phyloP scores from a whole-genome alignment of 1,140 invertebrate genomes.

The Aradophagus sp. region DNA sequence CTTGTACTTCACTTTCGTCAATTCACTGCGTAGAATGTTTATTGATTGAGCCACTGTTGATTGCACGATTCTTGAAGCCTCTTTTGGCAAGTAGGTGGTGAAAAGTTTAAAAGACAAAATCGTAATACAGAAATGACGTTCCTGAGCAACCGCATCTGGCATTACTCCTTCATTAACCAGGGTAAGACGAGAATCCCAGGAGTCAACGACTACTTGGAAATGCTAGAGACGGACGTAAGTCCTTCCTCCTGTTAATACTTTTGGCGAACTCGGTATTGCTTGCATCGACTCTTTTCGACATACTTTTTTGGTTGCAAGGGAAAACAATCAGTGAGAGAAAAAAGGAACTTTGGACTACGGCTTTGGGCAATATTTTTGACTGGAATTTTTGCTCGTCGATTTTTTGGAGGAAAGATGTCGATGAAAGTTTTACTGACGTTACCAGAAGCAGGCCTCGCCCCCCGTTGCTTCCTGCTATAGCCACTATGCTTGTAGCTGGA shows the following conservation, averaged over 20 bases:
- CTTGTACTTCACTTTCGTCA: constrained; percentile 14
- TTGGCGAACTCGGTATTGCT: constrained; percentile 46
- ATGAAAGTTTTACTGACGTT: constrained; percentile 52
- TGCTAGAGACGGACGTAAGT: constrained; percentile 95
- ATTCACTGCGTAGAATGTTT: constrained; percentile 41
- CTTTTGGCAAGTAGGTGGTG: constrained; percentile 20
- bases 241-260: constrained; percentile 60
- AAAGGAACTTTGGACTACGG: no score
- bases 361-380: constrained; percentile 5
- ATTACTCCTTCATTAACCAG: constrained; percentile 92
- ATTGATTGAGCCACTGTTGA: constrained; percentile 40
- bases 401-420: constrained; percentile 39
- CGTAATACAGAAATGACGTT: constrained; percentile 84
- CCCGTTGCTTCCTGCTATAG: constrained; percentile 68
- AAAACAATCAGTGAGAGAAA: no score
- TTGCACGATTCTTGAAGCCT: constrained; percentile 40
- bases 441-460: constrained; percentile 59
- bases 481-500: constrained; percentile 62
- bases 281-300: constrained; percentile 38
- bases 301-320: no score
- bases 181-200: constrained; percentile 93
- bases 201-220: constrained; percentile 95
- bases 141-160: constrained; percentile 87
- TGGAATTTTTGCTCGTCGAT: neutral
- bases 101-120: constrained; percentile 30